Conservation (phyloP, 2,113 vertebrate genomes). For the Furnarius figulus region DNA sequence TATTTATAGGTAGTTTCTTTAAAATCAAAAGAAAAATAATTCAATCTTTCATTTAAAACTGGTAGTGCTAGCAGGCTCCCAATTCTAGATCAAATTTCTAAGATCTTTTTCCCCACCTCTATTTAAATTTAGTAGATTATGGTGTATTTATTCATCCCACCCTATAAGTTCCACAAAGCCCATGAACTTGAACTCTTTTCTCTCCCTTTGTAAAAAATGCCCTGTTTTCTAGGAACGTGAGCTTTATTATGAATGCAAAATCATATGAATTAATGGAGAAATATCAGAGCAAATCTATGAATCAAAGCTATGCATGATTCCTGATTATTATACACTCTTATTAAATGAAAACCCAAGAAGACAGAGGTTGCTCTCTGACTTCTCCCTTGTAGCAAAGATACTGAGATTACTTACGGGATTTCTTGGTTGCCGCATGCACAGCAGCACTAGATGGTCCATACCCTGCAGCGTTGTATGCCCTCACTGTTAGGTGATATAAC, state of each 20-base stretch:
- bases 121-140: conserved; percentile 30
- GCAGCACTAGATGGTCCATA: conserved; percentile 85
- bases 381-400: neutral
- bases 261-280: neutral
- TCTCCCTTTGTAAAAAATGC: conserved; percentile 35
- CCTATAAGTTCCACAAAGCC: neutral
- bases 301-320: neutral
- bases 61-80: neutral
- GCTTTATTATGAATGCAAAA: conserved; percentile 36
- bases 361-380: neutral
- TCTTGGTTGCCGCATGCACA: conserved; percentile 85
- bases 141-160: neutral
- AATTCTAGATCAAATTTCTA: neutral
- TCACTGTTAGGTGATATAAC: conserved; percentile 86
- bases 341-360: neutral
- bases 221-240: conserved; percentile 48
- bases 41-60: neutral
- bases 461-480: conserved; percentile 92
- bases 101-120: neutral
- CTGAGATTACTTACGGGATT: conserved; percentile 83
- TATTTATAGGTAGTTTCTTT: neutral
- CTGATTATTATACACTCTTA: neutral
- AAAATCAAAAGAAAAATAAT: neutral
- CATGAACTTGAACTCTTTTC: conserved; percentile 41
- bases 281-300: conserved; percentile 32